These are phyloP conservation scores for Harpalus rufipes DNA, from an alignment of 2,888 invertebrate species.

Conservation along the genomic window DNA sequence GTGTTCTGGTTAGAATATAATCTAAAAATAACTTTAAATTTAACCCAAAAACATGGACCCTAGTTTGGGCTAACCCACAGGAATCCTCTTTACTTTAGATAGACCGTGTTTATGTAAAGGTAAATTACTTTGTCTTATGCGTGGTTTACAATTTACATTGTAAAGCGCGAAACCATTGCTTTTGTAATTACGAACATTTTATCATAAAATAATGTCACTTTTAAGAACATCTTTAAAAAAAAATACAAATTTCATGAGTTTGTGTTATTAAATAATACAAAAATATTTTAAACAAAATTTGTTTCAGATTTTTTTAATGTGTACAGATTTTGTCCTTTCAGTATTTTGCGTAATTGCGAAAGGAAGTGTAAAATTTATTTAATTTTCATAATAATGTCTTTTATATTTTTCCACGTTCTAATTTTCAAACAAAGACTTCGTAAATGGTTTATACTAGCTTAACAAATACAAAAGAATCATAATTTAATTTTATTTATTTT, in stretches of 20 bases:
- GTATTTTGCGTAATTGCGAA: neutral
- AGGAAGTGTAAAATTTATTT: neutral
- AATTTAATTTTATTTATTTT: neutral
- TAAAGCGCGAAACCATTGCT: neutral
- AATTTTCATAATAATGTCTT: neutral
- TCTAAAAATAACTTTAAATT: no score
- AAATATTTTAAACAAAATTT: neutral
- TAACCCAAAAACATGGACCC: no score
- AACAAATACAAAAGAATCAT: neutral
- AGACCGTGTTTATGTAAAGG: no score
- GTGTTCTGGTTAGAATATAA: no score
- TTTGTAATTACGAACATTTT: neutral
- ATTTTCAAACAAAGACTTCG: neutral
- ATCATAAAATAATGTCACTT: no score
- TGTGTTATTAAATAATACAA: neutral
- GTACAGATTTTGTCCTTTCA: neutral
- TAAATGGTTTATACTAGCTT: neutral
- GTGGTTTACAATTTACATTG: neutral
- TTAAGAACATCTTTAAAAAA: no score
- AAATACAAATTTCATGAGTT: no score
- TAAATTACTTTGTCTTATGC: neutral
- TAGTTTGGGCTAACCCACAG: no score
- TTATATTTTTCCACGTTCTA: neutral
- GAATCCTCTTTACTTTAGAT: no score
- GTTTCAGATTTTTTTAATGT: no score